These are phyloP conservation scores for Pycnomerus fuliginosus DNA, from an alignment of 2,888 invertebrate species.

Conservation along the genomic window DNA sequence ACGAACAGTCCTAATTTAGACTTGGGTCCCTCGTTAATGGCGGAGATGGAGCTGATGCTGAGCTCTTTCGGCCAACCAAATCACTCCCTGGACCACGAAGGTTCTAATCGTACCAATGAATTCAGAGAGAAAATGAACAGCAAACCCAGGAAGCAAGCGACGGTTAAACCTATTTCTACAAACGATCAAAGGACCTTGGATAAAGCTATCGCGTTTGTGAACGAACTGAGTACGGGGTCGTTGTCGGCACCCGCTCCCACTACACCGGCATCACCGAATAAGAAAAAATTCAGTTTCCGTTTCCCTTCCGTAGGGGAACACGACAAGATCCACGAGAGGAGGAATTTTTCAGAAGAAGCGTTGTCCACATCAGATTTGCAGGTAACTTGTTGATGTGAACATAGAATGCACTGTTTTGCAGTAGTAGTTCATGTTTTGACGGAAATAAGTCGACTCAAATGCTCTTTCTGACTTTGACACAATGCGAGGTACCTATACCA, in stretches of 20 bases:
- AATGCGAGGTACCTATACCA: too few relatives aligned
- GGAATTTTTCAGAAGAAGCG: constrained; percentile 89
- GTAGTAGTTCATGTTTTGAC: too few relatives aligned
- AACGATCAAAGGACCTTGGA: constrained; percentile 90
- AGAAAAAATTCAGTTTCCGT: constrained; percentile 78
- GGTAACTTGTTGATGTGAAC: constrained; percentile 58
- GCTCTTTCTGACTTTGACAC: too few relatives aligned
- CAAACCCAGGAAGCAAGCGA: constrained; percentile 51
- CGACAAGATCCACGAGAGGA: constrained; percentile 64
- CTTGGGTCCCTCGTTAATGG: constrained; percentile 86
- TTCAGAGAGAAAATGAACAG: constrained; percentile 56
- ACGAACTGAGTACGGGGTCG: constrained; percentile 72
- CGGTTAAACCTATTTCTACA: constrained; percentile 90
- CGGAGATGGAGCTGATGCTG: constrained; percentile 88
- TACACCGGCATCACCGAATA: constrained; percentile 65
- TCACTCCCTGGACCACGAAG: constrained; percentile 42
- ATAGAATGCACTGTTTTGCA: too few relatives aligned
- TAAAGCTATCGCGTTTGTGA: constrained; percentile 90
- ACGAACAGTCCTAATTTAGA: constrained; percentile 62
- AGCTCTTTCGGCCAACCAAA: constrained; percentile 56
- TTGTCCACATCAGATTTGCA: constrained; percentile 84
- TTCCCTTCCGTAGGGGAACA: constrained; percentile 61
- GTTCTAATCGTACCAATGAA: constrained; percentile 71
- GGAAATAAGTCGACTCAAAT: too few relatives aligned
- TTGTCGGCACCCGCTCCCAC: constrained; percentile 53